These are phyloP conservation scores for Syrphus vitripennis DNA, from an alignment of 2,888 invertebrate genomes.

Conservation along the genomic window DNA sequence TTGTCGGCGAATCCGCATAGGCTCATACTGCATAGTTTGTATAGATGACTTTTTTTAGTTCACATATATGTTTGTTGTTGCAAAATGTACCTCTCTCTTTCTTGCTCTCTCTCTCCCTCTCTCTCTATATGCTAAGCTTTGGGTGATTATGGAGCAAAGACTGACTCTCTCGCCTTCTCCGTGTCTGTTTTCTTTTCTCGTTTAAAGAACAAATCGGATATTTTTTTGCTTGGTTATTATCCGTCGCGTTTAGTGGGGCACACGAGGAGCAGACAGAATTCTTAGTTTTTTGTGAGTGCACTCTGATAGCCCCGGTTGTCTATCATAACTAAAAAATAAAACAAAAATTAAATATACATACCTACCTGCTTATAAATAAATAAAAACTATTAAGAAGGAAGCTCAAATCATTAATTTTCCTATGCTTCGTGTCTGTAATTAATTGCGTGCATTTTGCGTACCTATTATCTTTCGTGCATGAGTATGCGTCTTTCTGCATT, in stretches of 20 bases:
- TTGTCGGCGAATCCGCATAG: constrained; percentile 43
- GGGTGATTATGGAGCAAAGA: constrained; percentile 1
- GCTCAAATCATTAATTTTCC: not conserved
- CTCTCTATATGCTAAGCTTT: not conserved
- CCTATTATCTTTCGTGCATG: not conserved
- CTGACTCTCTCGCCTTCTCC: constrained; percentile 18
- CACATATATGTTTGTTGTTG: constrained; percentile 48
- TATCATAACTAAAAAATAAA: constrained; percentile 12
- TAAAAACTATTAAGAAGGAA: not conserved
- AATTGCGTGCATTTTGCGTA: constrained; percentile 36
- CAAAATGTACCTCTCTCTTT: constrained; percentile 28
- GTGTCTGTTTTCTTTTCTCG: constrained; percentile 31
- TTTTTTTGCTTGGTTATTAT: constrained; percentile 61
- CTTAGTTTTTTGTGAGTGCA: constrained; percentile 30
- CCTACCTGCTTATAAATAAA: not conserved
- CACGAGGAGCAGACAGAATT: constrained; percentile 52
- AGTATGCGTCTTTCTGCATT: constrained; percentile 9
- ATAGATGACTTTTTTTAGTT: constrained; percentile 43
- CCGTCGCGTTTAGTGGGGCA: constrained; percentile 63
- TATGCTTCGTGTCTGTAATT: constrained; percentile 17
- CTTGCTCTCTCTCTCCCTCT: constrained; percentile 7
- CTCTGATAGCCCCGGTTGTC: constrained; percentile 35
- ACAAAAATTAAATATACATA: not conserved
- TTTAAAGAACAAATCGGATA: constrained; percentile 55
- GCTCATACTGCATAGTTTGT: constrained; percentile 25